A percentile compares a stretch with the other conserved stretches of the same genome.
Conservation (phyloP, 2,797 vertebrate genomes). For the Ctenopoma multispine region DNA sequence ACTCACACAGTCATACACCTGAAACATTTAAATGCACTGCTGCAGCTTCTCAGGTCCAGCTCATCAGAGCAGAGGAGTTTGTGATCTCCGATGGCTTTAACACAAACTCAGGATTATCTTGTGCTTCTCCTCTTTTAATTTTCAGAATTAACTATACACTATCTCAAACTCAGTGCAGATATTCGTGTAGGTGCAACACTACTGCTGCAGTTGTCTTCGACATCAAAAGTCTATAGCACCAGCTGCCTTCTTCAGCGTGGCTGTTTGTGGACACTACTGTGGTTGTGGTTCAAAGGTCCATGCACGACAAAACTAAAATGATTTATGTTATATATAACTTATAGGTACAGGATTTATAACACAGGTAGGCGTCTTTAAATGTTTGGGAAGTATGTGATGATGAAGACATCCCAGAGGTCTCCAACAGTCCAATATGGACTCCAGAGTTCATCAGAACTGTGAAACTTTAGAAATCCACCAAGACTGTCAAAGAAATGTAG, state of each 20-base stretch:
- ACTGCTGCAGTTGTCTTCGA: neutral
- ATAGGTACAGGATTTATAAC: conserved; percentile 4
- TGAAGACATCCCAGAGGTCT: neutral
- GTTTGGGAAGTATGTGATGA: conserved; percentile 1
- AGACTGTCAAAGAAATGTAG: neutral
- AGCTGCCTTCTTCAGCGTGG: neutral
- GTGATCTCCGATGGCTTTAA: neutral
- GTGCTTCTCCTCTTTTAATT: neutral
- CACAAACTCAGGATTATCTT: conserved; percentile 5
- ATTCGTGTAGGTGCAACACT: conserved; percentile 22
- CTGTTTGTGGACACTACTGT: neutral
- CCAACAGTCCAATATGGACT: conserved; percentile 1
- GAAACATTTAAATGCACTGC: neutral
- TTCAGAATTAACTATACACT: neutral
- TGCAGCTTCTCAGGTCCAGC: neutral
- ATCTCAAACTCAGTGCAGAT: conserved; percentile 41
- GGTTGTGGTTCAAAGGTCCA: conserved; percentile 7
- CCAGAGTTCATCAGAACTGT: neutral
- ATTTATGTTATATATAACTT: neutral
- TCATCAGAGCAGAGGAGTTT: neutral
- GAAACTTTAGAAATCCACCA: neutral
- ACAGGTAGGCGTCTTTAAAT: neutral
- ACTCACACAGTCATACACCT: conserved; percentile 13
- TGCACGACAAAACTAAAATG: neutral
- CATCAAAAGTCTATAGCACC: neutral